Evolutionary conservation across 2,113 vertebrate genomes (phyloP).

Genomic region (Crotalus helleri): DNA sequence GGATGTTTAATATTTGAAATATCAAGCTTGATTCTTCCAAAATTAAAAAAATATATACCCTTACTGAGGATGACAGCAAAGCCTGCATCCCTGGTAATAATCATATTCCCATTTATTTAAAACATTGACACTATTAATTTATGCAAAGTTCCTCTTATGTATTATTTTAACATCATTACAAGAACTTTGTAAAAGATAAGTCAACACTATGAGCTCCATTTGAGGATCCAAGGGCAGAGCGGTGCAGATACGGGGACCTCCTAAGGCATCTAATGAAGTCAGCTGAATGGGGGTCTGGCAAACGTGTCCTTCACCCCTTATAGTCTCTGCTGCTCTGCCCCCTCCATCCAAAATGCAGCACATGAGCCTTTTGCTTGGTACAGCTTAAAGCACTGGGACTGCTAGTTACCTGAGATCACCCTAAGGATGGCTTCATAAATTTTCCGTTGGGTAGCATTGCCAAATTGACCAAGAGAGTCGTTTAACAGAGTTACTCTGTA

Average conservation of each 20-base stretch:
- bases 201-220: not conserved
- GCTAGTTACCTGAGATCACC: not conserved
- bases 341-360: not conserved
- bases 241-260: too few relatives aligned
- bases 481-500: slow-evolving; percentile 1
- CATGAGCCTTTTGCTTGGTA: not conserved
- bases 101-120: not conserved
- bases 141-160: not conserved
- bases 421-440: not conserved
- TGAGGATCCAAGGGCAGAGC: not conserved
- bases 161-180: not conserved
- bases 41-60: not conserved
- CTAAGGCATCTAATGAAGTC: not conserved
- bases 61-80: not conserved
- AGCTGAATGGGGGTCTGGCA: not conserved
- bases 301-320: not conserved
- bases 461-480: not conserved
- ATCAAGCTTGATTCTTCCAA: not conserved
- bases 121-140: not conserved
- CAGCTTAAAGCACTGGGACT: not conserved
- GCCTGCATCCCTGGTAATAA: not conserved
- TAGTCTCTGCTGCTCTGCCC: not conserved
- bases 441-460: not conserved
- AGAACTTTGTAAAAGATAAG: not conserved
- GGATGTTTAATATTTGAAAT: not conserved